Base-by-base conservation (phyloP, 2,888 invertebrate species). In the Hypselothyrea guttata region DNA sequence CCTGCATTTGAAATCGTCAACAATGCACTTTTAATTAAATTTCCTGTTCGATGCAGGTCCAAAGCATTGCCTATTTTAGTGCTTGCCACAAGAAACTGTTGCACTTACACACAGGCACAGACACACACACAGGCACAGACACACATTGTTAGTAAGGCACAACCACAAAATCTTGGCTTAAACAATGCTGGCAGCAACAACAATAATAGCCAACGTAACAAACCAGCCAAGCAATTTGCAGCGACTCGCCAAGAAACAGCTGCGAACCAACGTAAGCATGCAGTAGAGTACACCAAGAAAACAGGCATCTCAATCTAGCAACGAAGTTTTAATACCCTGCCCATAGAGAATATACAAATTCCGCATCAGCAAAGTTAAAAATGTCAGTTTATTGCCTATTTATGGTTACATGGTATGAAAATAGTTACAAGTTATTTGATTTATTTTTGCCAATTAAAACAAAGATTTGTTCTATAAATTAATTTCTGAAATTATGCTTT, bases 11-110 rank as follows among this genome's bases (percentile, higher is more conserved):
- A 41, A 57, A 66, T 44, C 47, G 42, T 30, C 38, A 57, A 46
- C 56, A 51, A 68, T 61, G 56, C 61, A 58, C 68, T 69, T 82
- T 78, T 78, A 78, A 84, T 84, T 81, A 67, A 78, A 84, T 82
- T 84, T 84, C 71, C 82, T 68, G 65, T 81, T 73, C 64, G 55
- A 61, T 65, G 31, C 47, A 33, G 46, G 30, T n/a, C 56, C 59
- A 60, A 75, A 46, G 38, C 52, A 49, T 61, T 76, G 77, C 77
- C 84, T 73, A 81, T 60, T 73, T 79, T 62, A 53, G 35, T 45
- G 57, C 33, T 57, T 30, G 13, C 27, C 35, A 16, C 41, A 53
- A 54, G 61, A 63, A 79, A 72, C 81, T 79, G 84, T 77, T 83
- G 84, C 76, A 71, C 60, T 53, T 54, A 56, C 45, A 16, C 42